Percentiles rank a stretch among this genome's conserved stretches.
Conservation (phyloP, 2,888 invertebrate species). For the Augochlorella aurata region DNA sequence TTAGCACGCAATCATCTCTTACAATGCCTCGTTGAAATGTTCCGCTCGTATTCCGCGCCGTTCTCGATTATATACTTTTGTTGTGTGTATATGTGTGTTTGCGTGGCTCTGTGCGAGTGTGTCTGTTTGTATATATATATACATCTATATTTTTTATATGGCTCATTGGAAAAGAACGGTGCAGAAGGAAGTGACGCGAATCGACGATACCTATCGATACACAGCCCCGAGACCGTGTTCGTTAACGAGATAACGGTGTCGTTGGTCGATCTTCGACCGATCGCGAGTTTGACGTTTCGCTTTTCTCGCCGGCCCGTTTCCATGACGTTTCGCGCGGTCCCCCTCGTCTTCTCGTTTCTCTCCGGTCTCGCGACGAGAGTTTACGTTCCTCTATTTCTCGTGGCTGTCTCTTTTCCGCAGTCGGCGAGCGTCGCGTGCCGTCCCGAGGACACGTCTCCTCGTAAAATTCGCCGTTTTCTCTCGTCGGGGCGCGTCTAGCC, state of each 20-base stretch:
- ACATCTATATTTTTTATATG: neutral
- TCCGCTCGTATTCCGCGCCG: constrained; percentile 15
- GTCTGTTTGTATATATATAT: neutral
- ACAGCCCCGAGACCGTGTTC: constrained; percentile 4
- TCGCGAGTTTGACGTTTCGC: constrained; percentile 7
- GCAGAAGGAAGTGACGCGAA: constrained; percentile 13
- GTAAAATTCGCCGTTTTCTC: constrained; percentile 36
- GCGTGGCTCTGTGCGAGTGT: neutral
- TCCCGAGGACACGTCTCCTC: neutral
- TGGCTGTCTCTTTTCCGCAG: no score
- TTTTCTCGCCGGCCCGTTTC: constrained; percentile 15
- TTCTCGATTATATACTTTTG: constrained; percentile 16
- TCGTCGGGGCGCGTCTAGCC: constrained; percentile 38
- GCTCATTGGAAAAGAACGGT: neutral
- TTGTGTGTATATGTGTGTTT: neutral
- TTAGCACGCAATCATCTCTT: constrained; percentile 79
- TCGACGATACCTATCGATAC: constrained; percentile 13
- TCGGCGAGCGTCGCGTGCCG: constrained; percentile 8
- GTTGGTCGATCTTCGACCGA: neutral
- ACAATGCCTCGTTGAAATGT: constrained; percentile 23
- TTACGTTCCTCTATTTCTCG: neutral
- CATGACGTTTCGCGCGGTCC: neutral
- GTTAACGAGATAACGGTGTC: constrained; percentile 22
- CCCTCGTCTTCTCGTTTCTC: no score
- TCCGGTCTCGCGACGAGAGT: neutral